Base-by-base conservation (phyloP, 2,888 invertebrate genomes). In the Tyria jacobaeae region DNA sequence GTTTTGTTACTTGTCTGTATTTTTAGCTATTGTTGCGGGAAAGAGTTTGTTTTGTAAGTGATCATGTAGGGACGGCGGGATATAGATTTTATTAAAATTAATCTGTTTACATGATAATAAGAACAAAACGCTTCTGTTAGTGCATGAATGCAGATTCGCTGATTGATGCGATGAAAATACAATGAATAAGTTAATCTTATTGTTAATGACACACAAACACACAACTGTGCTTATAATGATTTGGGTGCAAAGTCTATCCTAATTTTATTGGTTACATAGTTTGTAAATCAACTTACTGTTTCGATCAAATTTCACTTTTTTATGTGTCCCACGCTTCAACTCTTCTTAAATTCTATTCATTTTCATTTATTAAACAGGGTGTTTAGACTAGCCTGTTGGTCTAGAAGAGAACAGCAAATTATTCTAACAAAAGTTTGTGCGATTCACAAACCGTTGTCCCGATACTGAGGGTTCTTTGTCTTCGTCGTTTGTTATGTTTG, bases 11-110 rank as follows among this genome's bases (percentile, higher is more conserved):
- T 62, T 69, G 62, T 73, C 71, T 71, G 25, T 72, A 70, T 73
- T 65, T 67, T 69, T 71, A 70, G 71, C 68, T 76, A 75, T 74
- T 81, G 75, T 81, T 79, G 68, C 72, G 57, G 64, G 64, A n/a
- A 44, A 44, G 15, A 51, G 47, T 68, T 57, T 62, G 57, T 64
- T 10, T 66, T 70, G 62, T 68, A 60, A 70, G 37, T 57, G 50
- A 49, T 64, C 24, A 21, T 34, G 39, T 39, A 24, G 31, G 57
- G 54, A 34, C 31, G 21, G 35, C 17, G 10, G 27, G 21, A 21
- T 24, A 3, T 21, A n/a, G 17, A 21, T 44, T 21, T 44, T 17
- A 1, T 44, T 21, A 21, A 44, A 17, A 3, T 9, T 17, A 21
- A 41, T 10, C 17, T 53, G 52, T 52, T 37, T 25, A 37, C 25